Conservation (phyloP, 2,888 invertebrate species). For the Aleiodes alternator region DNA sequence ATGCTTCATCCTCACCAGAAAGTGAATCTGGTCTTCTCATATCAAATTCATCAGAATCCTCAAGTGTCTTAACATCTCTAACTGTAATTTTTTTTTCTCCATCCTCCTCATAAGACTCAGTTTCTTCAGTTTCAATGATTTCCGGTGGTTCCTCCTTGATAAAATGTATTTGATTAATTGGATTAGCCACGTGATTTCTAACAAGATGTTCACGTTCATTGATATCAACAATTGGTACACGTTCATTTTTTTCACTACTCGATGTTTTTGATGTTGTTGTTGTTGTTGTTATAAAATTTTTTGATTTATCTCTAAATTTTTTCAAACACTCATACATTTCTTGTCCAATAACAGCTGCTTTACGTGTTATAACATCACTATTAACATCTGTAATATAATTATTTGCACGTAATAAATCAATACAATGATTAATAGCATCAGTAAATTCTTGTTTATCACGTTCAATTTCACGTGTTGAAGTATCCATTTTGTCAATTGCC, state of each 20-base stretch:
- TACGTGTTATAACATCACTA: conserved; percentile 47
- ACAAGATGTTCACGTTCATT: conserved; percentile 4
- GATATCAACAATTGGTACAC: conserved; percentile 4
- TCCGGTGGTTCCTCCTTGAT: conserved; percentile 35
- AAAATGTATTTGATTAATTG: conserved; percentile 15
- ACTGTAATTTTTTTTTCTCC: conserved; percentile 20
- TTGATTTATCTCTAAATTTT: conserved; percentile 40
- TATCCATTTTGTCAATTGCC: conserved; percentile 15
- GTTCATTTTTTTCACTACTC: background rate
- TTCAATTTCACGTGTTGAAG: conserved; percentile 1
- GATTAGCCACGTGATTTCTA: conserved; percentile 9
- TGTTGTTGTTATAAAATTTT: conserved; percentile 26
- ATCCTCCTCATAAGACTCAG: conserved; percentile 22
- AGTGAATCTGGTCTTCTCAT: background rate
- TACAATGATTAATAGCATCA: conserved; percentile 52
- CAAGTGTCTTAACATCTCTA: conserved; percentile 22
- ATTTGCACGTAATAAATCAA: conserved; percentile 48
- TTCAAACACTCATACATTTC: conserved; percentile 49
- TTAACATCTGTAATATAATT: conserved; percentile 44
- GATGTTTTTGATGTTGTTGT: conserved; percentile 10
- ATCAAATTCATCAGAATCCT: conserved; percentile 24
- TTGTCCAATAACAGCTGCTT: conserved; percentile 50
- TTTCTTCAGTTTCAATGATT: conserved; percentile 28
- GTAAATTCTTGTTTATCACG: conserved; percentile 51
- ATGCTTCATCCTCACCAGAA: background rate